A percentile compares a stretch with the other conserved stretches of the same genome.
phyloP scores from a whole-genome alignment of 1,140 invertebrate genomes.

The Lamellibrachia luymesi region DNA sequence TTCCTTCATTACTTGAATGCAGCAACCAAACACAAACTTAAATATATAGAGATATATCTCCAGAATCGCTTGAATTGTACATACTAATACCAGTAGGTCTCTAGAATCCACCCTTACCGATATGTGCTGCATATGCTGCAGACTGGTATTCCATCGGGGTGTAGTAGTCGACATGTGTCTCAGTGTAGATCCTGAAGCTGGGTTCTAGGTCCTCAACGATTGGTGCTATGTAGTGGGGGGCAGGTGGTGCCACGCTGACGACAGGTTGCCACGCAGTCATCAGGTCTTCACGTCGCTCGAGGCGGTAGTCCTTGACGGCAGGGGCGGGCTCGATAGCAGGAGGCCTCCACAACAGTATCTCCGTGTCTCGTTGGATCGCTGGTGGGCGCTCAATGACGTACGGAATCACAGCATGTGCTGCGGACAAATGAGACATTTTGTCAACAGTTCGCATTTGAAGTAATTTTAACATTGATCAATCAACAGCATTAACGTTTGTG shows the following conservation, averaged over 20 bases:
- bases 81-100: background rate
- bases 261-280: constrained; percentile 24
- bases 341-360: constrained; percentile 83
- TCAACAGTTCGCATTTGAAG: background rate
- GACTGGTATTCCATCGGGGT: background rate
- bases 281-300: constrained; percentile 52
- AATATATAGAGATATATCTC: background rate
- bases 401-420: background rate
- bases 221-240: constrained; percentile 62
- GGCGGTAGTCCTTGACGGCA: constrained; percentile 69
- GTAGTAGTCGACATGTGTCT: background rate
- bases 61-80: background rate
- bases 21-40: background rate
- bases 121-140: background rate
- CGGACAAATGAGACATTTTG: background rate
- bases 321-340: constrained; percentile 77
- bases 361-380: constrained; percentile 59
- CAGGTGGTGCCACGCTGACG: constrained; percentile 17
- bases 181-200: background rate
- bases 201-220: constrained; percentile 26
- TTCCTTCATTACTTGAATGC: background rate
- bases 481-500: background rate
- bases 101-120: background rate
- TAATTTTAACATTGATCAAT: background rate
- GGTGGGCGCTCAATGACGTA: background rate